These are phyloP conservation scores for Actenoides hombroni DNA, from an alignment of 2,113 vertebrate species.

Conservation along the genomic window DNA sequence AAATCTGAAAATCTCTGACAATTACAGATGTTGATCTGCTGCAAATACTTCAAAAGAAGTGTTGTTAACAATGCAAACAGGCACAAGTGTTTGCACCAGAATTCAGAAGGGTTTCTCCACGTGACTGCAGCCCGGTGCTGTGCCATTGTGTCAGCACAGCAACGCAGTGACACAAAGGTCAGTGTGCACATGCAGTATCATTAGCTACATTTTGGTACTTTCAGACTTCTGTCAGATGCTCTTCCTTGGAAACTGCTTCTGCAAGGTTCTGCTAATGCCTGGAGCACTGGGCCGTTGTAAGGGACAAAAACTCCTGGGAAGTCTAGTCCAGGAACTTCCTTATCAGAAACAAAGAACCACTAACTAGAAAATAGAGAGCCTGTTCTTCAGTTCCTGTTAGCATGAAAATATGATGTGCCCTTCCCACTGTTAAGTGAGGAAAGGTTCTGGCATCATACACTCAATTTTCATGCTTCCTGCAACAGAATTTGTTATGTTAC, in stretches of 20 bases:
- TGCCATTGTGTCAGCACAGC: background rate
- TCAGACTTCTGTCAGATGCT: background rate
- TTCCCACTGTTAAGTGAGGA: background rate
- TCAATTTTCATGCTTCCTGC: background rate
- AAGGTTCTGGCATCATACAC: background rate
- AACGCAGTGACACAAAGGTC: rapidly evolving
- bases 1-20: background rate
- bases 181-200: background rate
- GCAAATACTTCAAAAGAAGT: background rate
- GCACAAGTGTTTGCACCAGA: background rate
- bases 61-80: background rate
- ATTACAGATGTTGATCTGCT: background rate
- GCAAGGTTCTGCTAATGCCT: background rate
- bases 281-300: background rate
- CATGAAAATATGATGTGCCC: background rate
- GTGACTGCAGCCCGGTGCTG: background rate
- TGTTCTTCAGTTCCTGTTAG: slow-evolving; percentile 32
- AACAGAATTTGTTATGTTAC: background rate
- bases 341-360: slow-evolving; percentile 8
- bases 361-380: background rate
- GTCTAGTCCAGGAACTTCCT: background rate
- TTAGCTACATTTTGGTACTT: background rate
- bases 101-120: background rate
- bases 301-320: background rate
- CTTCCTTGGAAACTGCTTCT: background rate